Evolutionary conservation across 2,113 vertebrate genomes (phyloP), one percentile per base, ranked within the genome.

Genomic region (Prionailurus viverrinus): DNA sequence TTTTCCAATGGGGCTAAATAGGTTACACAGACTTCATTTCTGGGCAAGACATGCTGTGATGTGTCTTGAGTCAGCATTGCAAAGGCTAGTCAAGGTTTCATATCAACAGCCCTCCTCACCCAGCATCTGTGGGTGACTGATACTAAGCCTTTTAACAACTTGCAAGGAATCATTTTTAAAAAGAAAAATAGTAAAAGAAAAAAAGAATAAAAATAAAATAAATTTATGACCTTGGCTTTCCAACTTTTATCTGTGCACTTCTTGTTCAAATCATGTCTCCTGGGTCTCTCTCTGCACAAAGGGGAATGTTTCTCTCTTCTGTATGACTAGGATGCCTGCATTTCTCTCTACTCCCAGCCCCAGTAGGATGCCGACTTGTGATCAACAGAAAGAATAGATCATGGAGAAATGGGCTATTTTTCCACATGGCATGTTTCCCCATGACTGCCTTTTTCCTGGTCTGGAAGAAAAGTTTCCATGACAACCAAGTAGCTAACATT

Each of bases 391-490:
- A 95, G 51, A 96, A 95, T 0, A 97, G 95, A 97, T 95, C 74
- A 25, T 27, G 74, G 48, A 89, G 82, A 95, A 98, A 95, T 92
- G 41, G 86, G 55, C 83, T 96, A 92, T 98, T 96, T 97, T 97
- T 92, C 95, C 86, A 95, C 86, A 76, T 92, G 55, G 36, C 83
- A 27, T 79, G 78, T 81, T 94, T 97, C 79, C 85, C 95, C 27
- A 45, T 33, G 39, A 95, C 88, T 95, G 96, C 51, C 89, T 94
- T 97, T 82, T 94, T 94, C 92, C 87, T 87, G 83, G 63, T 95
- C 92, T 74, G n/a, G 63, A 97, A 97, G 90, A 95, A 97, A 83
- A 89, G 95, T 97, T 84, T 92, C 97, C 95, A 94, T 95, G 96
- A 98, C 97, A 97, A 96, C 96, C 86, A 92, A 96, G 73, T 93